Percentiles rank a stretch among this genome's conserved stretches.
phyloP scores from a whole-genome alignment of 1,140 invertebrate species.

The Hirudo medicinalis region DNA sequence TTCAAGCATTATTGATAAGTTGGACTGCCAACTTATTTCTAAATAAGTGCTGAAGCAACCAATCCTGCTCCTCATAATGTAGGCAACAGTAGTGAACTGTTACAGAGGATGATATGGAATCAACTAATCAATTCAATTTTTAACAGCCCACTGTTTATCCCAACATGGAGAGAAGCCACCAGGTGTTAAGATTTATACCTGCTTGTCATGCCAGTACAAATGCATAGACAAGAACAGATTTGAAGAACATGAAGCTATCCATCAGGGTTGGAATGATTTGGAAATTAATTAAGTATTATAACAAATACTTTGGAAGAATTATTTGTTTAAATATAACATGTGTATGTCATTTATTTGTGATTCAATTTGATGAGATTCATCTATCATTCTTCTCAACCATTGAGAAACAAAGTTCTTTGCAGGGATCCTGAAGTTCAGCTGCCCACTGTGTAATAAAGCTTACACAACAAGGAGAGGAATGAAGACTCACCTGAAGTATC shows the following conservation, averaged over 20 bases:
- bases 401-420: neutral
- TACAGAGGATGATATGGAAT: too few species aligned
- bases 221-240: slow-evolving; percentile 23
- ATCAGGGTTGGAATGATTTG: slow-evolving; percentile 6
- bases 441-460: slow-evolving; percentile 19
- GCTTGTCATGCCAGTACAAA: slow-evolving; percentile 21
- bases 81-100: too few species aligned
- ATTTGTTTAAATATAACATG: too few species aligned
- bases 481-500: slow-evolving; percentile 22
- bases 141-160: slow-evolving; percentile 22
- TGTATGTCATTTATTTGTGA: neutral
- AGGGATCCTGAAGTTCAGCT: slow-evolving; percentile 13
- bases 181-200: slow-evolving; percentile 22
- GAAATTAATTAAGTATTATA: neutral
- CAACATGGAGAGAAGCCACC: slow-evolving; percentile 20
- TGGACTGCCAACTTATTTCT: neutral
- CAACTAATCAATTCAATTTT: slow-evolving; percentile 5
- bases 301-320: neutral
- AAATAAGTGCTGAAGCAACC: neutral
- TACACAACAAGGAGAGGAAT: slow-evolving; percentile 23
- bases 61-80: too few species aligned
- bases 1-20: neutral
- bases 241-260: slow-evolving; percentile 22
- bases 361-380: neutral
- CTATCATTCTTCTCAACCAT: neutral